Conservation (phyloP, 2,113 vertebrate species). For the Eulemur rufifrons region DNA sequence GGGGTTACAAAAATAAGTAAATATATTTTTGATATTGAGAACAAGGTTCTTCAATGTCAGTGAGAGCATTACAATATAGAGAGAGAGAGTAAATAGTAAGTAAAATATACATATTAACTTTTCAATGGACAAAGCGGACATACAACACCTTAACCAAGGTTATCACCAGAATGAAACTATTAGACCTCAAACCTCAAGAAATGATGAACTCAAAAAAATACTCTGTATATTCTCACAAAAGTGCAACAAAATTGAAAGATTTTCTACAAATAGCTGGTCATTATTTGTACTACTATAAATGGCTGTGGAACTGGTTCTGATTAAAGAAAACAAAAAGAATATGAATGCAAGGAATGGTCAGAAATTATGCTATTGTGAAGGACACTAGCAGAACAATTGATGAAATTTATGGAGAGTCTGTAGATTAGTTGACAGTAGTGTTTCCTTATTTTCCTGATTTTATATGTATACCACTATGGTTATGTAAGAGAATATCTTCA, state of each 20-base stretch:
- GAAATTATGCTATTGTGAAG: not conserved
- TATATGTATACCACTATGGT: not conserved
- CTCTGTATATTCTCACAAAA: not conserved
- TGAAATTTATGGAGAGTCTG: not conserved
- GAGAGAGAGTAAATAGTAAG: no score
- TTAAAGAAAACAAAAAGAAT: not conserved
- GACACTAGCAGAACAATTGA: rapidly evolving
- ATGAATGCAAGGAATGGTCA: not conserved
- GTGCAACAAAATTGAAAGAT: not conserved
- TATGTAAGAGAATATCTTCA: not conserved
- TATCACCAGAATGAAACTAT: not conserved
- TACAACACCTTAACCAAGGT: not conserved
- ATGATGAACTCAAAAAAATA: not conserved
- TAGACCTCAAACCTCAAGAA: not conserved
- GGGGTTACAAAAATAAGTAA: not conserved
- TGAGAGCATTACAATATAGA: not conserved
- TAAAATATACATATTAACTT: not conserved
- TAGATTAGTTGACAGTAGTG: not conserved
- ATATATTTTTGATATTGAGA: not conserved
- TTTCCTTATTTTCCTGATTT: not conserved
- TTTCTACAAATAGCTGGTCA: not conserved
- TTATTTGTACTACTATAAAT: not conserved
- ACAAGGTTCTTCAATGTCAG: not conserved
- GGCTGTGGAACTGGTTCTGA: not conserved
- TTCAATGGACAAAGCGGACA: not conserved